Conservation (phyloP, 1,140 invertebrate genomes). For the Eriocheir sinensis region DNA sequence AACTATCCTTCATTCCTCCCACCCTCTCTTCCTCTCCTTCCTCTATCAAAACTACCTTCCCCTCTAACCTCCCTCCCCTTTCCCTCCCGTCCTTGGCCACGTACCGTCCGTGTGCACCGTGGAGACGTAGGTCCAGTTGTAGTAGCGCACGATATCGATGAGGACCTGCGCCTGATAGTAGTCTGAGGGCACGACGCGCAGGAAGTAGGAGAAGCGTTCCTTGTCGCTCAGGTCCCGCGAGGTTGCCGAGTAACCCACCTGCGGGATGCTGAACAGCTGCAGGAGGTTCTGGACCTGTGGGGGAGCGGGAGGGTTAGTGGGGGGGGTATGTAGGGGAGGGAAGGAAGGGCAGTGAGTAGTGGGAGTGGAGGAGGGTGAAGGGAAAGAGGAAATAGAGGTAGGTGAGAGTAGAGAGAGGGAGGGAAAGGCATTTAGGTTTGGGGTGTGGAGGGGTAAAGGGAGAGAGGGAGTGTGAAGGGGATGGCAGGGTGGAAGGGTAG, state of each 20-base stretch:
- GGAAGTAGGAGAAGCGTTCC: constrained; percentile 89
- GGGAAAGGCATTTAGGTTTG: no score
- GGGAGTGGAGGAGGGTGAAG: no score
- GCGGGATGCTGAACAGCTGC: constrained; percentile 90
- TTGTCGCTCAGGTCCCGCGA: constrained; percentile 90
- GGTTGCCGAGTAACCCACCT: constrained; percentile 92
- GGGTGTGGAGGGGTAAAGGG: no score
- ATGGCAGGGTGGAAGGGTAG: no score
- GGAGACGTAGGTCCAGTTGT: constrained; percentile 93
- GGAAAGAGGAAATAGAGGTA: background rate
- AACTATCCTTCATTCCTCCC: no score
- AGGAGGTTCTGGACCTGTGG: constrained; percentile 89
- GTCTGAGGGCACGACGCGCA: constrained; percentile 92
- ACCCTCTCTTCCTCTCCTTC: constrained; percentile 4
- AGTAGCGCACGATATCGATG: constrained; percentile 87
- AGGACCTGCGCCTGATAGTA: constrained; percentile 90
- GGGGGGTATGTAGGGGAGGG: background rate
- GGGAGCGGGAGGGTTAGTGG: background rate
- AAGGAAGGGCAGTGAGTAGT: no score
- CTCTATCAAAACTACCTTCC: no score
- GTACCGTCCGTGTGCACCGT: constrained; percentile 88
- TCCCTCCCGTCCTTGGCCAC: background rate
- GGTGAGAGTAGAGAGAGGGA: no score
- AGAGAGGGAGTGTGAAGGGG: no score
- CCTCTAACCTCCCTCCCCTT: background rate